phyloP scores from a whole-genome alignment of 2,797 vertebrate genomes.

The Melopsittacus undulatus region DNA sequence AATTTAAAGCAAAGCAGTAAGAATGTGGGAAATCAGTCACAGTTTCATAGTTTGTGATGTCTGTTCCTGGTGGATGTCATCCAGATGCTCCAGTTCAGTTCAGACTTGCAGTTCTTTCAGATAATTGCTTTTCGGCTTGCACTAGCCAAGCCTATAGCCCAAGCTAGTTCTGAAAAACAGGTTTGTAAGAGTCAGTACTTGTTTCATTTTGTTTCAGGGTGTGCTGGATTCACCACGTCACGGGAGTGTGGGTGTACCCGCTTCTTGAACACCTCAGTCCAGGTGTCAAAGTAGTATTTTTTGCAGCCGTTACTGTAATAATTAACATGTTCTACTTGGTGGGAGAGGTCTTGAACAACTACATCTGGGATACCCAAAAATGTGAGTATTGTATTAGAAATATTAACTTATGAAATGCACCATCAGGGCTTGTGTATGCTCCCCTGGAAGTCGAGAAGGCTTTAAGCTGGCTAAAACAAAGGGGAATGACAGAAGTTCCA shows the following conservation, averaged over 20 bases:
- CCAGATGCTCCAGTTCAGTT: neutral
- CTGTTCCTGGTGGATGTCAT: neutral
- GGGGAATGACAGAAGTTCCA: neutral
- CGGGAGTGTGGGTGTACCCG: constrained; percentile 96
- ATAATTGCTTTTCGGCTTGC: neutral
- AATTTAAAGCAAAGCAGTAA: neutral
- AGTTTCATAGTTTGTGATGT: neutral
- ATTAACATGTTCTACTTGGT: constrained; percentile 89
- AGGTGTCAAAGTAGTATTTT: constrained; percentile 86
- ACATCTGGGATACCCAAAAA: constrained; percentile 92
- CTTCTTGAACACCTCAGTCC: constrained; percentile 89
- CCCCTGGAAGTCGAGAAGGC: neutral
- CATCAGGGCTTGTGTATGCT: neutral
- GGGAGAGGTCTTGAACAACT: constrained; percentile 93
- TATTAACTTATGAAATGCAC: neutral
- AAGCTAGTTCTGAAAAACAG: neutral
- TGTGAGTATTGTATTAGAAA: constrained; percentile 76
- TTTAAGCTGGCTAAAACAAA: constrained; percentile 3
- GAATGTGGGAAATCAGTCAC: neutral
- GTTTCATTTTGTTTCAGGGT: constrained; percentile 81
- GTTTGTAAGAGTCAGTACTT: neutral
- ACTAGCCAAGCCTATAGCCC: neutral
- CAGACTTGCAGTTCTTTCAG: neutral
- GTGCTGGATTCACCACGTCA: constrained; percentile 95
- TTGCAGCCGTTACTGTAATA: constrained; percentile 80